These are phyloP conservation scores for Anomalospiza imberbis DNA, from an alignment of 2,797 vertebrate species.

Conservation along the genomic window DNA sequence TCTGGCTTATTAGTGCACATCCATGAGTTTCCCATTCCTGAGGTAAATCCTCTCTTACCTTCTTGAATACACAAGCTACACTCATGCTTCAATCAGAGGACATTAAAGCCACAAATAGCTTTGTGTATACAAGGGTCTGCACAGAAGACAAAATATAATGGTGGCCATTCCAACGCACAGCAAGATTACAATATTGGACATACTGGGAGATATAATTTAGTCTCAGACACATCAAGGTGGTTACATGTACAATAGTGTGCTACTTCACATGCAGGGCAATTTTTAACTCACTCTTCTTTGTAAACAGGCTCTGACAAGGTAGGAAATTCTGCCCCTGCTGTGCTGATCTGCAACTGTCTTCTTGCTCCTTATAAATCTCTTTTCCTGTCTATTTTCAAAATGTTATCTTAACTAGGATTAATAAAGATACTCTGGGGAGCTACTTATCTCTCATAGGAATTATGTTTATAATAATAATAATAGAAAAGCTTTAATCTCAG, in stretches of 20 bases:
- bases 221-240: neutral
- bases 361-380: conserved; percentile 62
- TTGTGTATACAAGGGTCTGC: neutral
- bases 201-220: neutral
- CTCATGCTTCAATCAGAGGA: neutral
- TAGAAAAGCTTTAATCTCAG: conserved; percentile 45
- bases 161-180: neutral
- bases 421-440: conserved; percentile 46
- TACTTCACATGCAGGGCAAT: neutral
- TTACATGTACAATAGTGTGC: neutral
- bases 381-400: conserved; percentile 62
- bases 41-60: neutral
- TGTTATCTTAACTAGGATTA: conserved; percentile 63
- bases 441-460: conserved; percentile 65
- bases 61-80: neutral
- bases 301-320: conserved; percentile 8
- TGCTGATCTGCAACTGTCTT: conserved; percentile 45
- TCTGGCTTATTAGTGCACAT: neutral
- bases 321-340: conserved; percentile 35
- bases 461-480: conserved; percentile 55
- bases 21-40: neutral
- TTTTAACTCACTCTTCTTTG: conserved; percentile 15
- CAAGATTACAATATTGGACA: neutral
- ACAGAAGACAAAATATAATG: neutral
- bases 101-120: neutral